Percentiles rank a stretch among this genome's conserved stretches.
Evolutionary conservation across 2,888 invertebrate genomes (phyloP).

Genomic region (Piscicola geometra): DNA sequence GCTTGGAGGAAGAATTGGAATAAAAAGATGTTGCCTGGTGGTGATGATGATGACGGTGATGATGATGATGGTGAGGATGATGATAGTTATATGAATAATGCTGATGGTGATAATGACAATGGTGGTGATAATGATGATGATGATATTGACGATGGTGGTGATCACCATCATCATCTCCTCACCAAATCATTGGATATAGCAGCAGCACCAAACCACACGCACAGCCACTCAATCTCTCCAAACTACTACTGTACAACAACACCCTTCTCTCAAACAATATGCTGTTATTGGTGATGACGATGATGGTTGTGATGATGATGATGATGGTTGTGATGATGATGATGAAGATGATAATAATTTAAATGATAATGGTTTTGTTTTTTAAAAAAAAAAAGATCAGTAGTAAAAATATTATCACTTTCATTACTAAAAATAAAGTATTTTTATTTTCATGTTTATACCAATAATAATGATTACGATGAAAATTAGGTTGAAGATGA

Average conservation of each 20-base stretch:
- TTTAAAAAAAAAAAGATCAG: no score
- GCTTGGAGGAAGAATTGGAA: conserved; percentile 84
- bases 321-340: no score
- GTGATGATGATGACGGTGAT: neutral
- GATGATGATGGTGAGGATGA: neutral
- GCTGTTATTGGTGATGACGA: conserved; percentile 55
- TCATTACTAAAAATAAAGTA: no score
- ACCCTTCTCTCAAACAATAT: conserved; percentile 89
- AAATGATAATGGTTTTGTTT: no score
- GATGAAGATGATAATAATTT: no score
- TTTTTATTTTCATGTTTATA: no score
- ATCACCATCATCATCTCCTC: conserved; percentile 65
- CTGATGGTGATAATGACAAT: conserved; percentile 40
- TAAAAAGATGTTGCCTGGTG: conserved; percentile 81
- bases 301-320: neutral
- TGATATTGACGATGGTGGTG: neutral
- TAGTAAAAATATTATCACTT: no score
- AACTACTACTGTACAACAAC: conserved; percentile 80
- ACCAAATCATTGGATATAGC: conserved; percentile 95
- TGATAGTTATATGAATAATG: neutral
- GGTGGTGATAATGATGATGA: conserved; percentile 31
- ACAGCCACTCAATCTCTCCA: conserved; percentile 78
- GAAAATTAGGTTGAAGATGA: no score
- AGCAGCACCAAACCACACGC: conserved; percentile 85
- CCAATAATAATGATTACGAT: no score